Evolutionary conservation across 1,140 invertebrate genomes (phyloP).

Genomic region (Himalopsyche phryganea): DNA sequence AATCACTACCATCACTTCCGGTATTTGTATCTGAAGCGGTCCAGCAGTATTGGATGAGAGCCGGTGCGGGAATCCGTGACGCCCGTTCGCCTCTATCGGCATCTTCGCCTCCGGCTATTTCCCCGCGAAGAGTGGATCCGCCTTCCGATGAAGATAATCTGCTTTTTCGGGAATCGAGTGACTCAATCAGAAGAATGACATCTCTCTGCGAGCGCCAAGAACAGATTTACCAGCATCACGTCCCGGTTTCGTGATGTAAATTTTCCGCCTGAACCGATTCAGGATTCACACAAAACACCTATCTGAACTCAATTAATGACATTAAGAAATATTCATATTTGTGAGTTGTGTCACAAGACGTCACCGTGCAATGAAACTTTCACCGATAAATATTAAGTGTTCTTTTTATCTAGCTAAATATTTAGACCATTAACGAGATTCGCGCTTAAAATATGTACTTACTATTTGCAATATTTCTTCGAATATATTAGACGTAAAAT

Average conservation of each 20-base stretch:
- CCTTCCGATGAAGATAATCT: slow-evolving; percentile 47
- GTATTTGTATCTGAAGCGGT: slow-evolving; percentile 49
- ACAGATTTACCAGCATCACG: slow-evolving; percentile 53
- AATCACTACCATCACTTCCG: slow-evolving; percentile 43
- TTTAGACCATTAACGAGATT: too few relatives aligned
- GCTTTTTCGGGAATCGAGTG: slow-evolving; percentile 53
- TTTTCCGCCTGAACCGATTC: slow-evolving; percentile 29
- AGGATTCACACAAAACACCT: background rate
- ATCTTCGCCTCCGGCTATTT: slow-evolving; percentile 50
- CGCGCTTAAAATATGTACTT: background rate
- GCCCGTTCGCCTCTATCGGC: slow-evolving; percentile 49
- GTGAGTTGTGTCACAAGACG: too few relatives aligned
- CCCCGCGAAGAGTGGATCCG: slow-evolving; percentile 45
- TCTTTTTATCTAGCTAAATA: too few relatives aligned
- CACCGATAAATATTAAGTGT: too few relatives aligned
- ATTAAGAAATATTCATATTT: too few relatives aligned
- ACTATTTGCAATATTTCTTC: too few relatives aligned
- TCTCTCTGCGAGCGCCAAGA: slow-evolving; percentile 52
- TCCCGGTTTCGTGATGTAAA: slow-evolving; percentile 51
- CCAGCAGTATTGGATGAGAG: slow-evolving; percentile 49
- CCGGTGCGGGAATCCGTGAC: slow-evolving; percentile 42
- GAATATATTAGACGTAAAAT: too few relatives aligned
- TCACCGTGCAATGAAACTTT: too few relatives aligned
- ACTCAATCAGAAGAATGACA: slow-evolving; percentile 53
- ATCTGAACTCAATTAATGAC: too few relatives aligned